phyloP scores from a whole-genome alignment of 2,888 invertebrate species.

The Gastracanthus pulcherrimus region DNA sequence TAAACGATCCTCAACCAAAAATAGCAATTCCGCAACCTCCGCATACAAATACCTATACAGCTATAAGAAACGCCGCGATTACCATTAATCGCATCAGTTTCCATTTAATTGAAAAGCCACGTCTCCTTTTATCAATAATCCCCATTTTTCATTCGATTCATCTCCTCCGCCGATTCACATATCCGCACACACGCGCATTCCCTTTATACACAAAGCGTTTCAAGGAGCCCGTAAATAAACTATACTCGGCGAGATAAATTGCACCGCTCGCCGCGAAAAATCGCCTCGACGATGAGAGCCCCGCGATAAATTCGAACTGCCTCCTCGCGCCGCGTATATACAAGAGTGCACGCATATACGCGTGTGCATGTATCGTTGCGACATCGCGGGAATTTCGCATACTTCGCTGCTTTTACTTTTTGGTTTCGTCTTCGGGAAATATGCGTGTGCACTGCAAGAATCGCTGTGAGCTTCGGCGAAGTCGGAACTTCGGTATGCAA shows the following conservation, averaged over 20 bases:
- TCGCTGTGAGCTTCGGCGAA: neutral
- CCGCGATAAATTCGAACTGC: conserved; percentile 35
- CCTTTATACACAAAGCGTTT: neutral
- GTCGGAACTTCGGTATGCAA: neutral
- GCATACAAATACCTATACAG: too few species aligned
- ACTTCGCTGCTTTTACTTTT: conserved; percentile 18
- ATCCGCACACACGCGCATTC: neutral
- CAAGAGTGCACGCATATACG: too few species aligned
- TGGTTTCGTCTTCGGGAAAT: neutral
- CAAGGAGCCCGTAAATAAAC: conserved; percentile 27
- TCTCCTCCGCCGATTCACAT: conserved; percentile 5
- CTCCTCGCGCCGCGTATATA: too few species aligned
- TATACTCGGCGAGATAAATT: conserved; percentile 39
- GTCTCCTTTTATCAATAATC: neutral
- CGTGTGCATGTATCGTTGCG: conserved; percentile 5
- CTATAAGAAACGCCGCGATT: neutral
- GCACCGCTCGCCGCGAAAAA: conserved; percentile 8
- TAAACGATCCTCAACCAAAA: neutral
- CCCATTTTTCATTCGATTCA: neutral
- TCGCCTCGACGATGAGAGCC: conserved; percentile 25
- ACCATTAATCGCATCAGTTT: neutral
- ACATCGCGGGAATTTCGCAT: conserved; percentile 34
- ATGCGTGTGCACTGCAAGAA: neutral
- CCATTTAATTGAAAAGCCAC: conserved; percentile 20
- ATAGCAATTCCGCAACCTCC: neutral